Percentiles rank a stretch among this genome's conserved stretches.
phyloP scores from a whole-genome alignment of 30 jellyfish, hydroid and myxozoan genomes.

The Mastigias papua region DNA sequence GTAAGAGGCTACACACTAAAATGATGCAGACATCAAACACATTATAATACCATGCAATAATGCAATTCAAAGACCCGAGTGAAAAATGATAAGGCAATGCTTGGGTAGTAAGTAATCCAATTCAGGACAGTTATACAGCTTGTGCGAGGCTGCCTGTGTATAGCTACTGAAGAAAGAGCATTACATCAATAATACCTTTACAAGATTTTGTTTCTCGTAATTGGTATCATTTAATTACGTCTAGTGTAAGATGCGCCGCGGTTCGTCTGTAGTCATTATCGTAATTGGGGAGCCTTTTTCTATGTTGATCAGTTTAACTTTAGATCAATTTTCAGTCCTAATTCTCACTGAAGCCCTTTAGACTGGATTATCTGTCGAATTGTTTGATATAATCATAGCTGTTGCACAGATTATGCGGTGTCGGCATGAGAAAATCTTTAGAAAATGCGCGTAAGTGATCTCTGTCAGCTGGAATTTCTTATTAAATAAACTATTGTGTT shows the following conservation, averaged over 20 bases:
- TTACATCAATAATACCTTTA: constrained; percentile 18
- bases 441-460: constrained; percentile 9
- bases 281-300: constrained; percentile 29
- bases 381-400: constrained; percentile 62
- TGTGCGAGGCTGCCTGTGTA: constrained; percentile 28
- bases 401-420: constrained; percentile 51
- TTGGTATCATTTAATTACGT: constrained; percentile 51
- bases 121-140: constrained; percentile 44
- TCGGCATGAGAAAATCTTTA: constrained; percentile 38
- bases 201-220: constrained; percentile 45
- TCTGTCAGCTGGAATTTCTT: constrained; percentile 11
- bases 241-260: constrained; percentile 49
- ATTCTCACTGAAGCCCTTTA: constrained; percentile 62
- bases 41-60: background rate
- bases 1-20: background rate
- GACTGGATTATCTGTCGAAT: constrained; percentile 60
- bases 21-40: background rate
- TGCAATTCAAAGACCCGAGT: background rate
- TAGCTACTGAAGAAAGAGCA: constrained; percentile 15
- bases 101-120: constrained; percentile 18
- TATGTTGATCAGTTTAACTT: constrained; percentile 45
- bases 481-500: background rate
- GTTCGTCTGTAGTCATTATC: constrained; percentile 34
- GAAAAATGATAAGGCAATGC: constrained; percentile 6
- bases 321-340: constrained; percentile 60